Evolutionary conservation across 2,113 vertebrate species (phyloP).

Genomic region (Forbesichthys agassizii): DNA sequence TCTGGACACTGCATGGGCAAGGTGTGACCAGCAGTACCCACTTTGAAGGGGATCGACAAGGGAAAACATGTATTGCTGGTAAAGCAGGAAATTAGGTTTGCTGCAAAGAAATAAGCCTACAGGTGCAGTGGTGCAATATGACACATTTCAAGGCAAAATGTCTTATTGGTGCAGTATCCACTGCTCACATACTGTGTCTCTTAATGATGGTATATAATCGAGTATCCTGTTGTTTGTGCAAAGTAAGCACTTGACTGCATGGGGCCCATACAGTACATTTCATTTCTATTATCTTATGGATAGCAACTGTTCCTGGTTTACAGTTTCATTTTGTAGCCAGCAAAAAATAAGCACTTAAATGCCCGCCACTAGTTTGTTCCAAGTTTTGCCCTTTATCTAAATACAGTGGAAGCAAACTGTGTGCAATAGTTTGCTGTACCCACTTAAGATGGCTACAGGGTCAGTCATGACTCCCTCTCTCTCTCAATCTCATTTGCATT

Average conservation of each 20-base stretch:
- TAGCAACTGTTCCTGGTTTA: no score
- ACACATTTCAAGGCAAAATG: no score
- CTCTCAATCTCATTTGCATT: slow-evolving; percentile 53
- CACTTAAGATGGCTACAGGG: slow-evolving; percentile 1
- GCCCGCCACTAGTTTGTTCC: not conserved
- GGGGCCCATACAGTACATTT: no score
- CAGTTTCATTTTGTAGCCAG: no score
- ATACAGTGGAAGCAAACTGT: not conserved
- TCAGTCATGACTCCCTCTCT: slow-evolving; percentile 10
- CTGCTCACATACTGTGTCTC: no score
- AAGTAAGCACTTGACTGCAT: no score
- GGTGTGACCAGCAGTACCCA: not conserved
- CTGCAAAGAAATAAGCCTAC: no score
- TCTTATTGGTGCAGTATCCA: no score
- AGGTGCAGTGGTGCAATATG: no score
- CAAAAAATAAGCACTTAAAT: not conserved
- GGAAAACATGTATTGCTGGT: no score
- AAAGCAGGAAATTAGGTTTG: no score
- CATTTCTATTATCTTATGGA: no score
- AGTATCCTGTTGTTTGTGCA: slow-evolving; percentile 6
- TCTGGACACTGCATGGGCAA: slow-evolving; percentile 52
- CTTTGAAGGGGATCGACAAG: slow-evolving; percentile 21
- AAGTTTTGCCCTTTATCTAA: not conserved
- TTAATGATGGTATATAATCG: slow-evolving; percentile 45
- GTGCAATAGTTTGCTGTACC: not conserved